A percentile compares a stretch with the other conserved stretches of the same genome.
Evolutionary conservation across 2,113 vertebrate genomes (phyloP).

Genomic region (Gymnocephalus cernua): DNA sequence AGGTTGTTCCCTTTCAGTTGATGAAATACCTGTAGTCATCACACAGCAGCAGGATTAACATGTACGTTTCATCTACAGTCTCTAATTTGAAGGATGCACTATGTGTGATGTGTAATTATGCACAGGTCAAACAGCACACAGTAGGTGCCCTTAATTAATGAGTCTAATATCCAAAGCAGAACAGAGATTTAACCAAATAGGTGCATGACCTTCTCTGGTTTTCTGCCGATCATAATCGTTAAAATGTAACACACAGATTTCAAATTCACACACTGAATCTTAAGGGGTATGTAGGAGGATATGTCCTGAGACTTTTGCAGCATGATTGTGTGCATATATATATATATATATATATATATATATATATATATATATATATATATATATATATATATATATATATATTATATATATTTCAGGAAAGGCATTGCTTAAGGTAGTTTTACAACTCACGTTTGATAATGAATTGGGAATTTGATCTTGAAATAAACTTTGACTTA

Average conservation of each 20-base stretch:
- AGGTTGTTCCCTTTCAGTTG: background rate
- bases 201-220: background rate
- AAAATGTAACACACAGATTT: background rate
- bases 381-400: too few relatives aligned
- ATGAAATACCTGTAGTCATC: slow-evolving; percentile 8
- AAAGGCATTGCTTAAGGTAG: background rate
- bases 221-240: background rate
- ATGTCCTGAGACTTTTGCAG: background rate
- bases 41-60: slow-evolving; percentile 10
- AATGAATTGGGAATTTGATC: background rate
- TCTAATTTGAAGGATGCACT: slow-evolving; percentile 11
- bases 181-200: slow-evolving; percentile 16
- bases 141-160: slow-evolving; percentile 25
- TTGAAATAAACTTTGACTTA: background rate
- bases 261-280: background rate
- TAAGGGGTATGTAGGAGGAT: too few relatives aligned
- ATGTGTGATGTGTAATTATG: background rate
- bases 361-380: too few relatives aligned
- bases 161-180: slow-evolving; percentile 7
- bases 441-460: background rate
- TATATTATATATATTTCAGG: too few relatives aligned
- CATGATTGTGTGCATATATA: background rate
- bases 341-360: too few relatives aligned
- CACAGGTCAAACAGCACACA: slow-evolving; percentile 16
- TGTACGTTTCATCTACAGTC: slow-evolving; percentile 18